Base-by-base conservation (phyloP, 1,140 invertebrate genomes). In the Adelges cooleyi region DNA sequence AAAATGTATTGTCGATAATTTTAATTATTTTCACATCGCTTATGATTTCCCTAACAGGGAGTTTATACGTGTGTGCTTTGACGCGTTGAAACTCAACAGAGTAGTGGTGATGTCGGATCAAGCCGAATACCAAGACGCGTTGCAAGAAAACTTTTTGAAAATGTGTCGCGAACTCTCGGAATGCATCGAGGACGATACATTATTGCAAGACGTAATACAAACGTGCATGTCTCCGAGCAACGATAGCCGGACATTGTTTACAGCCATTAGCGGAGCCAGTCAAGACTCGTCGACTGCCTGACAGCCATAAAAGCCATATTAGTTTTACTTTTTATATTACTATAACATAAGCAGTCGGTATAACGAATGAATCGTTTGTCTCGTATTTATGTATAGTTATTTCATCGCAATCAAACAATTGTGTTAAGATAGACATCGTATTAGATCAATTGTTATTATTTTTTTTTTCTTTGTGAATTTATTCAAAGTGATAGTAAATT, bases 11-110 rank as follows among this genome's bases (percentile, higher is more conserved):
- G n/a, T n/a, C n/a, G n/a, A n/a, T n/a, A n/a, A n/a, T n/a, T n/a
- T n/a, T n/a, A n/a, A n/a, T n/a, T n/a, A n/a, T n/a, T n/a, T n/a
- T n/a, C n/a, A n/a, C n/a, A n/a, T n/a, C n/a, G n/a, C n/a, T n/a
- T n/a, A n/a, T n/a, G n/a, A 68, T 68, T 25, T 59, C 13, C 18
- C 69, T 79, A 81, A 13, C 75, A 92, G 90, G 69, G 87, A 92
- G 71, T 95, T 95, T 77, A 81, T 93, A 36, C 83, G 86, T 68
- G 84, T 92, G 48, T 95, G 90, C 74, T 86, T 90, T 69, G 84
- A 85, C 23, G 91, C 90, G 0, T 73, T 95, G 27, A 87, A 92
- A 73, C 80, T 94, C 52, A 95, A 95, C 77, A 86, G 84, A 18
- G 86, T 86, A 69, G 77, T 95, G 50, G 90, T 95, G 69, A 82